These are phyloP conservation scores for Nebria brevicollis DNA, from an alignment of 2,888 invertebrate species.

Conservation along the genomic window DNA sequence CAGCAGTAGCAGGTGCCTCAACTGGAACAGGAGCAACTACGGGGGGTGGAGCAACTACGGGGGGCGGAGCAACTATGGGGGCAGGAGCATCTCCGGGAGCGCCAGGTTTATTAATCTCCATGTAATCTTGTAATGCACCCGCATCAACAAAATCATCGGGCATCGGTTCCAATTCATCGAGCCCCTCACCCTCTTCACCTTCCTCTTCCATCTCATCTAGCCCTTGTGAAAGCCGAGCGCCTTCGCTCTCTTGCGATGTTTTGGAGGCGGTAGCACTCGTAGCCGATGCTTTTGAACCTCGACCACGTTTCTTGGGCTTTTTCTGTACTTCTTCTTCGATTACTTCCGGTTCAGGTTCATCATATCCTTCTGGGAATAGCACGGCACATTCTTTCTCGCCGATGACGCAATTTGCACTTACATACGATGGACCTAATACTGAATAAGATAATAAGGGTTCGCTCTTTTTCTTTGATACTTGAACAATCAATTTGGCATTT, in stretches of 20 bases:
- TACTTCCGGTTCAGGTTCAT: constrained; percentile 64
- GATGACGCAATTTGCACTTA: constrained; percentile 72
- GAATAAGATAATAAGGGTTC: constrained; percentile 73
- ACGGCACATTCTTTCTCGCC: constrained; percentile 72
- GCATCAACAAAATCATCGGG: constrained; percentile 16
- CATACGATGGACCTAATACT: constrained; percentile 74
- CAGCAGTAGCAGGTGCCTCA: background rate
- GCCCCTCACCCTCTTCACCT: constrained; percentile 55
- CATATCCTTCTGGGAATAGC: constrained; percentile 77
- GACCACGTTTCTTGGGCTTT: constrained; percentile 68
- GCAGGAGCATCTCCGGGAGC: constrained; percentile 7
- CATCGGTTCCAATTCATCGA: constrained; percentile 49
- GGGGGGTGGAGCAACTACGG: too few species aligned
- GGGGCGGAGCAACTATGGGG: too few species aligned
- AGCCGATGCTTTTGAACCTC: constrained; percentile 50
- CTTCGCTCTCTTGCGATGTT: constrained; percentile 36
- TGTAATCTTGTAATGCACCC: constrained; percentile 11
- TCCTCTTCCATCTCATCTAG: constrained; percentile 57
- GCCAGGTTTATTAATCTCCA: constrained; percentile 5
- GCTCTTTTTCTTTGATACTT: constrained; percentile 72
- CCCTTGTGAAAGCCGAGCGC: constrained; percentile 48
- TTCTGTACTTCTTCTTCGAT: constrained; percentile 61
- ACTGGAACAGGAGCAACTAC: background rate
- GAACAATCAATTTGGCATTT: constrained; percentile 74
- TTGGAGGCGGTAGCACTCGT: constrained; percentile 2